phyloP scores from a whole-genome alignment of 1,140 invertebrate genomes.

The Ceratina calcarata region DNA sequence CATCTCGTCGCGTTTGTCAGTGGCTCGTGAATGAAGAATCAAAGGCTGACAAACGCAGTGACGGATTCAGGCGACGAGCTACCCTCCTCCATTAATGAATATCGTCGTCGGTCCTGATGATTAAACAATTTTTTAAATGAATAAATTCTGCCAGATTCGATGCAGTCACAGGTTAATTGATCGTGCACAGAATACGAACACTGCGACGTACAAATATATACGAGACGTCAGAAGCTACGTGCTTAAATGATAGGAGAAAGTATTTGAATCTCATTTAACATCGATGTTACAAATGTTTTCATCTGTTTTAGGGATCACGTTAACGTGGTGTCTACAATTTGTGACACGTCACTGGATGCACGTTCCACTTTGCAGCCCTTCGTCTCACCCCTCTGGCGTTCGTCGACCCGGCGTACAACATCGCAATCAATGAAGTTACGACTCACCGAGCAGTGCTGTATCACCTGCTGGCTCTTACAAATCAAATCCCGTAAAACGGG shows the following conservation, averaged over 20 bases:
- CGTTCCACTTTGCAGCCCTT: constrained; percentile 55
- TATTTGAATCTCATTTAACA: no score
- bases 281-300: no score
- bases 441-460: constrained; percentile 77
- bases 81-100: no score
- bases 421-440: constrained; percentile 80
- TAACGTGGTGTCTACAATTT: background rate
- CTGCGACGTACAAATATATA: no score
- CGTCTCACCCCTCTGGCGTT: constrained; percentile 37
- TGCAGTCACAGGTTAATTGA: no score
- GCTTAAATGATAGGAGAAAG: no score
- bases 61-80: background rate
- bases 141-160: no score
- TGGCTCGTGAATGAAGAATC: constrained; percentile 38
- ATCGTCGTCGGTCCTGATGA: background rate
- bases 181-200: no score
- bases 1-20: constrained; percentile 19
- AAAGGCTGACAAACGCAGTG: constrained; percentile 25
- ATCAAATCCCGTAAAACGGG: background rate
- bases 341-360: constrained; percentile 50
- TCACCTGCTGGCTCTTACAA: background rate
- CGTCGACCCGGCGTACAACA: constrained; percentile 71
- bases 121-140: background rate
- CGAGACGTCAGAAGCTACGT: no score
- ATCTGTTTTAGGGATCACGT: no score